A percentile compares a stretch with the other conserved stretches of the same genome.
phyloP scores from a whole-genome alignment of 2,113 vertebrate genomes.

The Sardina pilchardus region DNA sequence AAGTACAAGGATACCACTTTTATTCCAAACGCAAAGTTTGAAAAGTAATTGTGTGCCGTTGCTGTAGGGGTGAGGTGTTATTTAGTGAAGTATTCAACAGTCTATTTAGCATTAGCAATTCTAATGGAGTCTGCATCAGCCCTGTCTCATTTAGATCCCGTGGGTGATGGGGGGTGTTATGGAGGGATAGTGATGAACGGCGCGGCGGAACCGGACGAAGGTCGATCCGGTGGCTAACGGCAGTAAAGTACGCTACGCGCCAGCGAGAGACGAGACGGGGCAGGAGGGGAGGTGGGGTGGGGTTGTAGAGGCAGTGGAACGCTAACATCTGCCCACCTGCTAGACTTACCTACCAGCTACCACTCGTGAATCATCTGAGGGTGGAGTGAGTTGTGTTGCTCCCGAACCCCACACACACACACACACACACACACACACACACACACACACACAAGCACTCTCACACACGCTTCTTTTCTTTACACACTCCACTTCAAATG shows the following conservation, averaged over 20 bases:
- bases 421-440: neutral
- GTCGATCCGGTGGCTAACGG: neutral
- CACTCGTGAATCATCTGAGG: slow-evolving; percentile 30
- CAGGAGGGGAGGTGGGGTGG: slow-evolving; percentile 51
- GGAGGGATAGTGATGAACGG: slow-evolving; percentile 20
- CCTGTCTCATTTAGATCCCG: slow-evolving; percentile 39
- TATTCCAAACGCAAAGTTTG: neutral
- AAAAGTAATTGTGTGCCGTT: neutral
- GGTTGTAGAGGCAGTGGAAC: slow-evolving; percentile 29
- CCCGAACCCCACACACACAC: too few relatives aligned
- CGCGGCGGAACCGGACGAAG: neutral
- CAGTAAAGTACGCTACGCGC: neutral
- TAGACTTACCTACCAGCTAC: slow-evolving; percentile 18
- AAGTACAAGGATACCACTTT: slow-evolving; percentile 23
- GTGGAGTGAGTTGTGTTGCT: neutral
- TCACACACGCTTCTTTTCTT: slow-evolving; percentile 36
- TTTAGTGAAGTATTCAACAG: neutral
- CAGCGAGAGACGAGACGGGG: slow-evolving; percentile 28
- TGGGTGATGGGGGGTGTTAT: slow-evolving; percentile 44
- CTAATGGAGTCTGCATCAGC: slow-evolving; percentile 49
- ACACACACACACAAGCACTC: neutral
- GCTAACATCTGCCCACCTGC: slow-evolving; percentile 49
- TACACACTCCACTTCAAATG: slow-evolving; percentile 18
- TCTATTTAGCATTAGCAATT: slow-evolving; percentile 61
- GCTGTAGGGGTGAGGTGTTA: neutral